These are phyloP conservation scores for Stegana nigrithorax DNA, from an alignment of 2,888 invertebrate species.

Conservation along the genomic window DNA sequence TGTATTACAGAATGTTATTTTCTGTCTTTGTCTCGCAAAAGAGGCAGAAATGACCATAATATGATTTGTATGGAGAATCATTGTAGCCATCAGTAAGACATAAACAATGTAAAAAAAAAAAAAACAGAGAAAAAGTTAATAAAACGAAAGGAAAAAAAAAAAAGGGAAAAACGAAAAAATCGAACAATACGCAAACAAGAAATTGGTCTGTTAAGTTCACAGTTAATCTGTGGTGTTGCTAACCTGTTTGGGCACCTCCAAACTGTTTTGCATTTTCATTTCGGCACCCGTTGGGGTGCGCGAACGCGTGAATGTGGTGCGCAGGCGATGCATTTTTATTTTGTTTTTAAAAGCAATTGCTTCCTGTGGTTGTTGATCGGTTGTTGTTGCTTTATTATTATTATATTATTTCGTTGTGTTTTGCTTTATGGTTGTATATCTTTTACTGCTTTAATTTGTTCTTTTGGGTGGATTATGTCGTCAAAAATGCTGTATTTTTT, in stretches of 20 bases:
- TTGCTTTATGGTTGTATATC: background rate
- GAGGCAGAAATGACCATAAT: no score
- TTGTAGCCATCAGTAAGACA: no score
- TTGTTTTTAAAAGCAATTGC: no score
- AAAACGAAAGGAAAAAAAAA: no score
- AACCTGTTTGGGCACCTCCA: constrained; percentile 91
- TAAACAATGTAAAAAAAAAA: background rate
- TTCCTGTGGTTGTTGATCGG: no score
- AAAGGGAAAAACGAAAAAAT: constrained; percentile 1
- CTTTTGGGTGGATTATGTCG: no score
- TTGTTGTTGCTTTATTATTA: background rate
- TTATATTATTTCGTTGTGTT: constrained; percentile 12
- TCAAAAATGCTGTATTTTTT: no score
- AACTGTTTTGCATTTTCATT: constrained; percentile 91
- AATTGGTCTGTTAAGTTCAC: background rate
- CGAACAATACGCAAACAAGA: background rate
- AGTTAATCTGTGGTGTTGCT: constrained; percentile 27
- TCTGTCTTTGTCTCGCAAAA: no score
- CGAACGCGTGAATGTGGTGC: constrained; percentile 88
- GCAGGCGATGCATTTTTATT: constrained; percentile 71
- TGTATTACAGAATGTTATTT: no score
- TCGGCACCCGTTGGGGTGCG: constrained; percentile 89
- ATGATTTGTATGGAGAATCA: no score
- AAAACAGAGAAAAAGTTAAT: no score
- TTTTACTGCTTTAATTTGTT: no score